phyloP scores from a whole-genome alignment of 2,888 invertebrate species.

The Pseudococcus viburni region DNA sequence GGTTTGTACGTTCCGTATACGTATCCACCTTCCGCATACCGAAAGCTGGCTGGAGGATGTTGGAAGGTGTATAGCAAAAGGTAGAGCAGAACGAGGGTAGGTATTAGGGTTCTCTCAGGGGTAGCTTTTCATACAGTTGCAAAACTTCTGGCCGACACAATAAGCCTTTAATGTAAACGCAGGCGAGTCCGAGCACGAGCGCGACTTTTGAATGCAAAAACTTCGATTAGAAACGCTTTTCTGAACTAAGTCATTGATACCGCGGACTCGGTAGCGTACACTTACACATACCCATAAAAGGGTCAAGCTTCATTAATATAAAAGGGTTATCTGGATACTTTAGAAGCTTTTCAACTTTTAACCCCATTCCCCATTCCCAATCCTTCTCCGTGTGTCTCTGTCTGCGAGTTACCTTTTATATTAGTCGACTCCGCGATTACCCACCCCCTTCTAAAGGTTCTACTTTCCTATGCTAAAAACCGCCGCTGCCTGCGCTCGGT shows the following conservation, averaged over 20 bases:
- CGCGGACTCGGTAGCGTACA: constrained; percentile 46
- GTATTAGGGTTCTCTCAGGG: constrained; percentile 24
- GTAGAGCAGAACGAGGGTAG: neutral
- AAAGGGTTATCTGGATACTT: constrained; percentile 67
- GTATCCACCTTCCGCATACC: too few relatives aligned
- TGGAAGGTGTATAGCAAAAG: neutral
- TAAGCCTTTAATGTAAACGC: constrained; percentile 44
- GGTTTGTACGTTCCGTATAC: constrained; percentile 10
- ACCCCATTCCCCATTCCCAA: constrained; percentile 36
- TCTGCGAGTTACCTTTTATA: constrained; percentile 19
- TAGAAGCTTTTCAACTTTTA: constrained; percentile 67
- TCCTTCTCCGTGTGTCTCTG: neutral
- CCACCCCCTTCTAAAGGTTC: neutral
- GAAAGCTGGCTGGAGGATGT: too few relatives aligned
- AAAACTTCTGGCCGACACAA: constrained; percentile 30
- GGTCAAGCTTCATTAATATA: constrained; percentile 66
- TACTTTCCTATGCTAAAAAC: constrained; percentile 44
- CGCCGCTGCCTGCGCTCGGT: neutral
- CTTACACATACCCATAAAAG: constrained; percentile 40
- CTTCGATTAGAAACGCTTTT: constrained; percentile 64
- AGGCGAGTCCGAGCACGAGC: constrained; percentile 19
- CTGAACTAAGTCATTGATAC: constrained; percentile 63
- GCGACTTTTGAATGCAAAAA: constrained; percentile 61
- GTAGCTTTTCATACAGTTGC: constrained; percentile 51
- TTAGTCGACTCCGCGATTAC: neutral